Conservation (phyloP, 2,113 vertebrate species). For the Albula glossodonta region DNA sequence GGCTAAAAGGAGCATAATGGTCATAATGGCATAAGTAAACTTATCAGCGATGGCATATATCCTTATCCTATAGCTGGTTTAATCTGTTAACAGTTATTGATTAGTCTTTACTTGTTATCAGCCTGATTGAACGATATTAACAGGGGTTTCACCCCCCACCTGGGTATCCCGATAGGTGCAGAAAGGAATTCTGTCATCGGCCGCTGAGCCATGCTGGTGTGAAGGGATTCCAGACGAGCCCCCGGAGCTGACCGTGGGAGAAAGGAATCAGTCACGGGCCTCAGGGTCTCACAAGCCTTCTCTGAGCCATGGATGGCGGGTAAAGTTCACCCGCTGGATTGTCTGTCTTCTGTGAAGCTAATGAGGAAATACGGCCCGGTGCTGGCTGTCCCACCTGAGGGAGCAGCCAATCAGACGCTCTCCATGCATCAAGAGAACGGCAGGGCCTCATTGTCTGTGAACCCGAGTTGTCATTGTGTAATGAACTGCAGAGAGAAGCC, state of each 20-base stretch:
- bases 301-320: slow-evolving; percentile 70
- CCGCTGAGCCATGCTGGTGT: slow-evolving; percentile 60
- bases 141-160: background rate
- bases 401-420: slow-evolving; percentile 66
- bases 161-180: too few species aligned
- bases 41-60: background rate
- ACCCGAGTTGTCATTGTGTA: slow-evolving; percentile 21
- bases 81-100: background rate
- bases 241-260: slow-evolving; percentile 74
- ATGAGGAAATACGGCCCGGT: slow-evolving; percentile 68
- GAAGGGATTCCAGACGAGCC: slow-evolving; percentile 74
- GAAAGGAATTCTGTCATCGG: too few species aligned
- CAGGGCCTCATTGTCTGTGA: background rate
- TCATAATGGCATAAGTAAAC: background rate
- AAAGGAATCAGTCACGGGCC: slow-evolving; percentile 76
- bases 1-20: too few species aligned
- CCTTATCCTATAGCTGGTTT: background rate
- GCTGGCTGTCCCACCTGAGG: slow-evolving; percentile 53
- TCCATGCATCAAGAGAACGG: slow-evolving; percentile 37
- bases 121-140: background rate
- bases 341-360: slow-evolving; percentile 69
- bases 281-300: slow-evolving; percentile 76
- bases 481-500: slow-evolving; percentile 37
- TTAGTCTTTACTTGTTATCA: background rate
- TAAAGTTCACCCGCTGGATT: slow-evolving; percentile 33